These are phyloP conservation scores for Acipenser ruthenus DNA, from an alignment of 2,797 vertebrate genomes.

Conservation along the genomic window DNA sequence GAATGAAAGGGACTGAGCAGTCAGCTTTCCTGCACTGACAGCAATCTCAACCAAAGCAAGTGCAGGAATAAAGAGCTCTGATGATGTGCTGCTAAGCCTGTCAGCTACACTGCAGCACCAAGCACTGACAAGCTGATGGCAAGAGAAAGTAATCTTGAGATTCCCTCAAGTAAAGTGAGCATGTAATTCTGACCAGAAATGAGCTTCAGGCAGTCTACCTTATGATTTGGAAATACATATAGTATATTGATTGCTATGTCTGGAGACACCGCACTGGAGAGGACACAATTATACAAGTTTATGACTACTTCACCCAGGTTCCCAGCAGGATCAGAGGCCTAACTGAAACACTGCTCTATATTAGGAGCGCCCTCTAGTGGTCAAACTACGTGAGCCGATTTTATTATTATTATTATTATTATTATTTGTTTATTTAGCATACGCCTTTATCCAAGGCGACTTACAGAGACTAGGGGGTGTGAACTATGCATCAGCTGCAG, in stretches of 20 bases:
- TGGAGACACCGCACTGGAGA: background rate
- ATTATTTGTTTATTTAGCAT: too few species aligned
- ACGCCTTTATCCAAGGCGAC: too few species aligned
- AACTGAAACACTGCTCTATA: too few species aligned
- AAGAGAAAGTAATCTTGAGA: background rate
- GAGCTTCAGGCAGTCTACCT: background rate
- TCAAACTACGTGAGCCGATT: too few species aligned
- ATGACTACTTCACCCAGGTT: background rate
- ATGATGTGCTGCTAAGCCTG: background rate
- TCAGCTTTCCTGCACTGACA: background rate
- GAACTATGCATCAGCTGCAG: too few species aligned
- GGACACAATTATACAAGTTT: background rate
- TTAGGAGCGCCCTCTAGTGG: too few species aligned
- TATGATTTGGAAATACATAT: background rate
- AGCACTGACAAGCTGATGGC: background rate
- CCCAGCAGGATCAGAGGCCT: too few species aligned
- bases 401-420: too few species aligned
- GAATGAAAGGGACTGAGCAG: too few species aligned
- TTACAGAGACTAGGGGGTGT: too few species aligned
- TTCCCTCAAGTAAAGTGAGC: background rate
- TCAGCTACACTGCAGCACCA: background rate
- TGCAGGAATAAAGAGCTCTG: background rate
- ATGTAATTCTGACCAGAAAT: background rate
- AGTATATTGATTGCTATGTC: background rate
- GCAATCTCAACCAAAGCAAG: background rate